phyloP scores from a whole-genome alignment of 1,140 invertebrate species.

The Drosophila ohnishii region DNA sequence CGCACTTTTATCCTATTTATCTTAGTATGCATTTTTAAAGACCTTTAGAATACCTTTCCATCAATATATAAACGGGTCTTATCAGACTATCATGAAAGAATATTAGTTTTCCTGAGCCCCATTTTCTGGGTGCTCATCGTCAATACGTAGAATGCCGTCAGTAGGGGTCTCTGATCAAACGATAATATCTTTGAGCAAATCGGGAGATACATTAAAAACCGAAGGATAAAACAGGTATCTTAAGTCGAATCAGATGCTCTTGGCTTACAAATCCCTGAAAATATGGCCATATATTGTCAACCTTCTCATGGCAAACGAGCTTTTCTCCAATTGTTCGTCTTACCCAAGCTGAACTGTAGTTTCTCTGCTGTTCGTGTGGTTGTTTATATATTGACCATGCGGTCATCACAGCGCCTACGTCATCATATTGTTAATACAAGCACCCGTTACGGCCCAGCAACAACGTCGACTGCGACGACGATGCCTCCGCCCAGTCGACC shows the following conservation, averaged over 20 bases:
- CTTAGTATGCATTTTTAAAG: neutral
- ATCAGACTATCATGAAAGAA: neutral
- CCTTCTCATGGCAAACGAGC: neutral
- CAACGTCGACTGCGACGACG: constrained; percentile 31
- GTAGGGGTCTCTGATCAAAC: neutral
- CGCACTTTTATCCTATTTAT: no score
- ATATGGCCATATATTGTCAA: neutral
- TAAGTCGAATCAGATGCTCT: neutral
- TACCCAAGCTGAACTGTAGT: constrained; percentile 16
- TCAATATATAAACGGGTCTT: neutral
- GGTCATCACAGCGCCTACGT: constrained; percentile 58
- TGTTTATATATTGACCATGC: constrained; percentile 41
- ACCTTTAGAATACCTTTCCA: neutral
- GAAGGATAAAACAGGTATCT: neutral
- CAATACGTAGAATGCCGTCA: neutral
- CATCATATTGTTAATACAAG: constrained; percentile 59
- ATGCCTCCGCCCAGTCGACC: constrained; percentile 49
- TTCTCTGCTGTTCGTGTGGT: constrained; percentile 16
- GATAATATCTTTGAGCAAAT: neutral
- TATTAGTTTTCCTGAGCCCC: neutral
- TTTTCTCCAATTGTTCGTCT: neutral
- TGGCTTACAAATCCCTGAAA: neutral
- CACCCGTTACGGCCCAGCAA: constrained; percentile 66
- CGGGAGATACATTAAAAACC: neutral
- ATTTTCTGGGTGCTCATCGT: neutral